phyloP scores from a whole-genome alignment of 2,113 vertebrate species.

The Rhynchomys soricoides region DNA sequence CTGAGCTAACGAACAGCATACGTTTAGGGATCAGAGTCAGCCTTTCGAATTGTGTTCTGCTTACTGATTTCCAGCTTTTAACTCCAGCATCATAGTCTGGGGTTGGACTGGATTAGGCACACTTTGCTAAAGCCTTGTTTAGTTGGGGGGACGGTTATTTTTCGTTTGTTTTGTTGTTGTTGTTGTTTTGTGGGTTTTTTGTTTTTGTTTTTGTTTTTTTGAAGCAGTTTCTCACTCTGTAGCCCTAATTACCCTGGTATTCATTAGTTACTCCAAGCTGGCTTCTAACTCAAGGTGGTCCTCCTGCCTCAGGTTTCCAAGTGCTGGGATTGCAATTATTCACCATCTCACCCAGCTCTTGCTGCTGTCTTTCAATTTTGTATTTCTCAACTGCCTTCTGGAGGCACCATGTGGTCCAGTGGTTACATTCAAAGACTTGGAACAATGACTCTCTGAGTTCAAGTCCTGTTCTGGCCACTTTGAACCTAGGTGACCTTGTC shows the following conservation, averaged over 20 bases:
- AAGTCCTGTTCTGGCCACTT: neutral
- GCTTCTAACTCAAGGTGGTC: neutral
- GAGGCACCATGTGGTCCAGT: neutral
- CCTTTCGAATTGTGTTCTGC: slow-evolving; percentile 29
- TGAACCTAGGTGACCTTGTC: neutral
- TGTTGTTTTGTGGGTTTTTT: neutral
- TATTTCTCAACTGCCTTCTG: neutral
- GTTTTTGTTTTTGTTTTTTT: neutral
- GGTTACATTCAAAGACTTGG: neutral
- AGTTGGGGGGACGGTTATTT: neutral
- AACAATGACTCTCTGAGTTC: neutral
- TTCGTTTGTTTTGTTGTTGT: neutral
- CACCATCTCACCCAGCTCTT: neutral
- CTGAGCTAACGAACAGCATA: neutral
- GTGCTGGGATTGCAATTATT: neutral
- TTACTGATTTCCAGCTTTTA: neutral
- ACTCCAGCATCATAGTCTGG: neutral
- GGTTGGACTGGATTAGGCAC: neutral
- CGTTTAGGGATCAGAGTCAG: slow-evolving; percentile 9
- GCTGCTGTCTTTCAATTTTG: accelerated
- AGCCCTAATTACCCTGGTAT: neutral
- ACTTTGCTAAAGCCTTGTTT: neutral
- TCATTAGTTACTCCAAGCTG: neutral
- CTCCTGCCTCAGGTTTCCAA: neutral
- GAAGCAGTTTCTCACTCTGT: neutral